Evolutionary conservation across 30 jellyfish, hydroid and myxozoan species (phyloP), one percentile per base, ranked within the genome.

Genomic region (Chironex yamaguchii): DNA sequence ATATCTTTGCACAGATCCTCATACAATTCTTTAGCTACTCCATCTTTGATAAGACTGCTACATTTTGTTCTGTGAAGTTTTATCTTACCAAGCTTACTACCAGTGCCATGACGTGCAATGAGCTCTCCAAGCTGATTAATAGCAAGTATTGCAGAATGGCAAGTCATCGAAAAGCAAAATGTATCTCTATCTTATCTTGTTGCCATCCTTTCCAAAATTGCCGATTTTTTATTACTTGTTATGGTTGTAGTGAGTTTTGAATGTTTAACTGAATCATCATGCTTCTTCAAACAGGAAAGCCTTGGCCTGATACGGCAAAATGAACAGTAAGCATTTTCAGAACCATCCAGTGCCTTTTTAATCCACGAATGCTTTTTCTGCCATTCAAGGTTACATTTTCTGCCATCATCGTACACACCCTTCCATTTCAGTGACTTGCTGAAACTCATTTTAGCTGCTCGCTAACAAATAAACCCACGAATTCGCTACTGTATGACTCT

Each of bases 31-130:
- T 48, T 80, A 14, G 96, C 49, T 4, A 87, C 62, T 24, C 78
- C 82, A 9, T 87, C 52, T 26, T 52, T 77, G 21, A 78, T 79
- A 23, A 87, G 0, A 29, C 54, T 81, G 20, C 68, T 63, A 67
- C 93, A 76, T 52, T 86, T 86, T 23, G 65, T 86, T 35, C 96
- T 62, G 33, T 86, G 96, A 52, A 86, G 80, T 49, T 65, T 86
- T 49, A 77, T 63, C 25, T 86, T 42, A 20, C 24, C 89, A 34
- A 67, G 49, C 32, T 28, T 52, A 76, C 96, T 76, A 22, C 93
- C 96, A 6, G 27, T 33, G 20, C 89, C 93, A 78, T 79, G 25
- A 24, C 36, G 62, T 14, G 31, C 84, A 52, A 87, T 76, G 4
- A 87, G 31, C 53, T 87, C 96, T 4, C 87, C 84, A 35, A 87